Evolutionary conservation across 1,140 invertebrate genomes (phyloP).

Genomic region (Dendroctonus ponderosae): DNA sequence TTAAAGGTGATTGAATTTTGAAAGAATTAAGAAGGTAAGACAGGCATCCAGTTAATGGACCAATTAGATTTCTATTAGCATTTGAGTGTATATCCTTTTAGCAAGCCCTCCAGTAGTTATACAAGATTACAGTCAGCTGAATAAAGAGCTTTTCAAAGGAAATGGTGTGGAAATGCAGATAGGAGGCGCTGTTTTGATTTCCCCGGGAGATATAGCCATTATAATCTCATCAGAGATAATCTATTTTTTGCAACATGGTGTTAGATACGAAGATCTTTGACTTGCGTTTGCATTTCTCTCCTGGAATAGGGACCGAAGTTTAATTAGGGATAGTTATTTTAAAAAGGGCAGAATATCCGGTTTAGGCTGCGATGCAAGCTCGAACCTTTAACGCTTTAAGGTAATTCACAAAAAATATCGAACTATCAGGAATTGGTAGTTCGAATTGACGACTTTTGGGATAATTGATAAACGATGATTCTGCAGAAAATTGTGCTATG

Average conservation of each 20-base stretch:
- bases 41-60: slow-evolving; percentile 17
- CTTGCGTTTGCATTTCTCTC: too few species aligned
- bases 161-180: slow-evolving; percentile 38
- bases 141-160: slow-evolving; percentile 30
- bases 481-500: too few species aligned
- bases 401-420: too few species aligned
- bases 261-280: too few species aligned
- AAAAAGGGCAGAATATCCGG: too few species aligned
- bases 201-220: slow-evolving; percentile 28
- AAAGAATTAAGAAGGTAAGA: slow-evolving; percentile 4
- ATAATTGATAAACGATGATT: too few species aligned
- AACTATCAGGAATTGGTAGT: too few species aligned
- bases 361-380: too few species aligned
- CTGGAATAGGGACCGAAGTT: too few species aligned
- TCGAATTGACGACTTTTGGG: too few species aligned
- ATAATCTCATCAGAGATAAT: slow-evolving; percentile 39
- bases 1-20: neutral
- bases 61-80: slow-evolving; percentile 37
- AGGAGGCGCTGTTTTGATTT: slow-evolving; percentile 24
- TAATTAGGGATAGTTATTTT: too few species aligned
- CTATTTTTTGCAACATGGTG: slow-evolving; percentile 3
- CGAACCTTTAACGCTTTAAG: too few species aligned
- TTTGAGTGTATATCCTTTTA: slow-evolving; percentile 28
- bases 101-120: slow-evolving; percentile 22
- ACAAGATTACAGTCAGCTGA: slow-evolving; percentile 27